Conservation (phyloP, 1,140 invertebrate genomes). For the Macrobrachium nipponense region DNA sequence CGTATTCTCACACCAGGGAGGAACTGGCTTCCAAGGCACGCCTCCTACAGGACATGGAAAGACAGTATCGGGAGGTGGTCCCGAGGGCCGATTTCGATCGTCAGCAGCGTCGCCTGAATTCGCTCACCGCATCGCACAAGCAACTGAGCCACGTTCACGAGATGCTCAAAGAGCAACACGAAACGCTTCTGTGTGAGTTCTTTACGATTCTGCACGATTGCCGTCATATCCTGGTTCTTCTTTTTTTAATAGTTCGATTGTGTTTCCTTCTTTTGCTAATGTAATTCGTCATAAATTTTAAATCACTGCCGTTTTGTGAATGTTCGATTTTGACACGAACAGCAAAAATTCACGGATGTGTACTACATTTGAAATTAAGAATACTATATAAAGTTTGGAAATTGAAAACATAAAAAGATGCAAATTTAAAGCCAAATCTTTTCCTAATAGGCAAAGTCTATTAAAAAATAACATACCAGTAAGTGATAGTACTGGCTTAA, state of each 20-base stretch:
- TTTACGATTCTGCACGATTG: not conserved
- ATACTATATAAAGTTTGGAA: too few relatives aligned
- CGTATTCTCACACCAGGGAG: slow-evolving; percentile 6
- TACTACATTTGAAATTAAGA: too few relatives aligned
- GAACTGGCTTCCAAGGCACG: slow-evolving; percentile 30
- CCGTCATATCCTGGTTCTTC: not conserved
- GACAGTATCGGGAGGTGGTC: slow-evolving; percentile 45
- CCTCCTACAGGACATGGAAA: slow-evolving; percentile 34
- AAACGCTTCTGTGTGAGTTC: slow-evolving; percentile 26
- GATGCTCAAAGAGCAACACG: slow-evolving; percentile 45
- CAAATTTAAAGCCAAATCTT: too few relatives aligned
- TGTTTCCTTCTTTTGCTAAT: too few relatives aligned
- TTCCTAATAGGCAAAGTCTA: too few relatives aligned
- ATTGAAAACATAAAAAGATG: too few relatives aligned
- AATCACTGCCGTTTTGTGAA: too few relatives aligned
- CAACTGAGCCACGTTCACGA: slow-evolving; percentile 37
- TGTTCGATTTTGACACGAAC: too few relatives aligned
- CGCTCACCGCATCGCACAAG: slow-evolving; percentile 36
- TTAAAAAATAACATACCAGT: too few relatives aligned
- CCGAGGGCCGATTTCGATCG: slow-evolving; percentile 40
- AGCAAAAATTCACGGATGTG: too few relatives aligned
- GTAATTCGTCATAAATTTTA: too few relatives aligned
- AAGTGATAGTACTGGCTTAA: too few relatives aligned
- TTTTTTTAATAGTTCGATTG: not conserved
- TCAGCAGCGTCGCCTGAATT: slow-evolving; percentile 24